Evolutionary conservation across 1,140 invertebrate species (phyloP).

Genomic region (Euura saliciscinereae): DNA sequence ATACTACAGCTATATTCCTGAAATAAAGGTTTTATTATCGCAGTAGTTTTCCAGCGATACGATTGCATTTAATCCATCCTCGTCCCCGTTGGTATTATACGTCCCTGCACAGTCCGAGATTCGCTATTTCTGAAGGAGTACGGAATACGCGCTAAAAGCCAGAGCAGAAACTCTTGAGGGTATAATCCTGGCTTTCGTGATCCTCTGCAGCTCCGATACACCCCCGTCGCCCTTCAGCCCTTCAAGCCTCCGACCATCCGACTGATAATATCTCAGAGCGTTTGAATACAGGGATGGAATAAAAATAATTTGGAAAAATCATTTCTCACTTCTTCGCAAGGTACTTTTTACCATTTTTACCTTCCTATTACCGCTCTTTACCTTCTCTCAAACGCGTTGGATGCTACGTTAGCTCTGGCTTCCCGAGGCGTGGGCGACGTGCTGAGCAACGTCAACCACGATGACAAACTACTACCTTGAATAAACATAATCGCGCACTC

Average conservation of each 20-base stretch:
- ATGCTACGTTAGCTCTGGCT: no score
- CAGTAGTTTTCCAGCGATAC: slow-evolving; percentile 18
- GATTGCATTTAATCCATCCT: slow-evolving; percentile 22
- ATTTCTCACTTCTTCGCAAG: no score
- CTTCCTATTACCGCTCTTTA: no score
- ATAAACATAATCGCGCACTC: no score
- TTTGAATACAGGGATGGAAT: no score
- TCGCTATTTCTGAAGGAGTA: slow-evolving; percentile 4
- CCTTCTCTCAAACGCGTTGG: no score
- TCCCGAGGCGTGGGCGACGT: not conserved
- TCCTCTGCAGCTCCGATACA: slow-evolving; percentile 31
- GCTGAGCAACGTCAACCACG: not conserved
- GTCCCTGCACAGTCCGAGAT: not conserved
- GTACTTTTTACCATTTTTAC: not conserved
- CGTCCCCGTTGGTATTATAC: not conserved
- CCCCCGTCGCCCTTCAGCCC: slow-evolving; percentile 25
- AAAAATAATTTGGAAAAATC: no score
- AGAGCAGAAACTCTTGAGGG: slow-evolving; percentile 41
- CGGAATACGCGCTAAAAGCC: slow-evolving; percentile 40
- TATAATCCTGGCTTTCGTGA: slow-evolving; percentile 43
- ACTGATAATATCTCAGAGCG: no score
- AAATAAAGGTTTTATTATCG: slow-evolving; percentile 14
- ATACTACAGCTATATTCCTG: not conserved
- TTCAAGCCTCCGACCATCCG: not conserved
- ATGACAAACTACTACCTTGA: not conserved